phyloP scores from a whole-genome alignment of 2,888 invertebrate genomes.

The Cosmia trapezina region DNA sequence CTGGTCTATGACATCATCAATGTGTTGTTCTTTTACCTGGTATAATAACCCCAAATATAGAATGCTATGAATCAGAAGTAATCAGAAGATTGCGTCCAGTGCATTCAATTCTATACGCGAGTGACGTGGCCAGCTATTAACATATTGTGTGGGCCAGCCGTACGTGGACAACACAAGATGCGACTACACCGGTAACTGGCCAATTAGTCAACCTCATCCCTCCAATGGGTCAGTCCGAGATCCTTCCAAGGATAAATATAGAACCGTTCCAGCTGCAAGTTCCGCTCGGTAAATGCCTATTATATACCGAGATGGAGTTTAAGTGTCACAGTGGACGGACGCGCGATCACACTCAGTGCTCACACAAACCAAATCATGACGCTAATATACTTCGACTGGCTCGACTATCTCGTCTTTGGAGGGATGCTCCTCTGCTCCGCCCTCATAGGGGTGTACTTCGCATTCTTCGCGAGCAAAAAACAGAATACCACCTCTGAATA shows the following conservation, averaged over 20 bases:
- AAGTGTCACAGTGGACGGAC: conserved; percentile 79
- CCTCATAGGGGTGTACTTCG: conserved; percentile 93
- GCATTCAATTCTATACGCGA: conserved; percentile 41
- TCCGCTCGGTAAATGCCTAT: conserved; percentile 81
- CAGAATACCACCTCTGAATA: conserved; percentile 93
- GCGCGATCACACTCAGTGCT: conserved; percentile 68
- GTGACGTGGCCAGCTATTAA: conserved; percentile 51
- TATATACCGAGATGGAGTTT: conserved; percentile 80
- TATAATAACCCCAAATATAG: conserved; percentile 28
- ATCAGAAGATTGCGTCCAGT: conserved; percentile 38
- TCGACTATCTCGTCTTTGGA: conserved; percentile 92
- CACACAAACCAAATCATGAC: conserved; percentile 73
- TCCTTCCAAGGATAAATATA: conserved; percentile 86
- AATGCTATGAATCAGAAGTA: conserved; percentile 34
- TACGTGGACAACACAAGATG: conserved; percentile 58
- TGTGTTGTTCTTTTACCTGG: conserved; percentile 16
- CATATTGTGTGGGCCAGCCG: conserved; percentile 48
- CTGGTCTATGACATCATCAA: neutral
- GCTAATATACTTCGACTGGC: conserved; percentile 89
- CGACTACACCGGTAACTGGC: conserved; percentile 77
- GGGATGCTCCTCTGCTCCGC: conserved; percentile 92
- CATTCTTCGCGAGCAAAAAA: conserved; percentile 92
- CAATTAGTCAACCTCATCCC: conserved; percentile 83
- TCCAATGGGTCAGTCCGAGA: conserved; percentile 78
- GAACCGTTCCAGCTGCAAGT: conserved; percentile 75